phyloP scores from a whole-genome alignment of 2,888 invertebrate species.

The Bugulina stolonifera region DNA sequence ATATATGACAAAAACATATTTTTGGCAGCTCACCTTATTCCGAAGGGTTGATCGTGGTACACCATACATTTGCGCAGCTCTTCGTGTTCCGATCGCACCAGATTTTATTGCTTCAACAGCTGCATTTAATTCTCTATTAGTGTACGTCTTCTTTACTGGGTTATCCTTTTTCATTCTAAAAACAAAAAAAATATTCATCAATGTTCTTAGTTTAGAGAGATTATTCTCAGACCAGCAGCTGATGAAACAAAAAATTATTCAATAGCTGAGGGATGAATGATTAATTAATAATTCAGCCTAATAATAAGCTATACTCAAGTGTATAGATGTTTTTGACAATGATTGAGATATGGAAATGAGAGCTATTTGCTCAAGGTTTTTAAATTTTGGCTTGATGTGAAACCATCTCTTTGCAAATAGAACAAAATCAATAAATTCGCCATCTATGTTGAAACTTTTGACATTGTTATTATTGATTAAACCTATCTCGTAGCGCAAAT shows the following conservation, averaged over 20 bases:
- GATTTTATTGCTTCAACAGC: constrained; percentile 91
- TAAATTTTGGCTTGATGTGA: constrained; percentile 22
- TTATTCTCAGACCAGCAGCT: no score
- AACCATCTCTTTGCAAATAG: background rate
- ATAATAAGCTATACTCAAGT: background rate
- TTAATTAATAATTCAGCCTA: no score
- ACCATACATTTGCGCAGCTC: constrained; percentile 91
- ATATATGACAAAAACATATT: no score
- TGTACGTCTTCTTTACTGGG: constrained; percentile 61
- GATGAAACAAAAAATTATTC: no score
- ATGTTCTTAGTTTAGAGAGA: background rate
- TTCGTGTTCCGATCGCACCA: constrained; percentile 82
- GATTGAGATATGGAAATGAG: background rate
- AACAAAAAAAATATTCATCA: background rate
- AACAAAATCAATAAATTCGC: background rate
- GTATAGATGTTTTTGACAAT: background rate
- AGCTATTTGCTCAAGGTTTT: background rate
- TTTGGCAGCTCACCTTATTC: constrained; percentile 83
- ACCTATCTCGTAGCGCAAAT: background rate
- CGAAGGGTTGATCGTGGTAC: constrained; percentile 92
- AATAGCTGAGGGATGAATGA: no score
- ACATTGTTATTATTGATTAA: background rate
- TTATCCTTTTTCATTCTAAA: constrained; percentile 20
- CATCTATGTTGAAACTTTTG: background rate
- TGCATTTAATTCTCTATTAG: constrained; percentile 87